phyloP scores from a whole-genome alignment of 2,113 vertebrate genomes.

The Phyllostomus discolor region DNA sequence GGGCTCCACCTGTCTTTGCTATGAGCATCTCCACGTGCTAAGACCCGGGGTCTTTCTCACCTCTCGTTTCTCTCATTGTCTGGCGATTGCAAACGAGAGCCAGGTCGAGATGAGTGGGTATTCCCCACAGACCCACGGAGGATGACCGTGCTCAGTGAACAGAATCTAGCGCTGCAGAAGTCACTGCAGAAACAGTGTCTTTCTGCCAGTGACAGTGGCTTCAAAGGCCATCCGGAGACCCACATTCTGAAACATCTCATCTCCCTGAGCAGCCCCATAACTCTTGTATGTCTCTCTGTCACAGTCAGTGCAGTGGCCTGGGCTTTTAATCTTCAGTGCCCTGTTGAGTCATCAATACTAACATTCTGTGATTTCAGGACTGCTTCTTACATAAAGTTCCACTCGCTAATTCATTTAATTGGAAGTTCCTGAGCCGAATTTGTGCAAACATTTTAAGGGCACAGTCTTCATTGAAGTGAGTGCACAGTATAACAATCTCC shows the following conservation, averaged over 20 bases:
- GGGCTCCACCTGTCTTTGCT: background rate
- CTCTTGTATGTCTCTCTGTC: background rate
- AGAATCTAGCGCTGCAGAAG: background rate
- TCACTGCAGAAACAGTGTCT: background rate
- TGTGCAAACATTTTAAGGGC: background rate
- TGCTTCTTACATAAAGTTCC: background rate
- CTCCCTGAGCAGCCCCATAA: background rate
- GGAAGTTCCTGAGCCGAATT: background rate
- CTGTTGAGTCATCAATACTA: background rate
- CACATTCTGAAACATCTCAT: background rate
- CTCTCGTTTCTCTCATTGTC: background rate
- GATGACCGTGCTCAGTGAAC: background rate
- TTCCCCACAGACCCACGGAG: background rate
- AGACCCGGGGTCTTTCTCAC: background rate
- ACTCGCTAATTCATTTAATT: background rate
- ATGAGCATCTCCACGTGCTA: background rate
- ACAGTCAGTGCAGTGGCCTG: background rate
- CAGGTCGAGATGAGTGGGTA: background rate
- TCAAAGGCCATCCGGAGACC: background rate
- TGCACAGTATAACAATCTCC: background rate
- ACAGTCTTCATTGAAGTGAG: background rate
- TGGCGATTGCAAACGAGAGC: conserved; percentile 1
- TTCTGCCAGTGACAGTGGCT: background rate
- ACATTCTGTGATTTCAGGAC: background rate
- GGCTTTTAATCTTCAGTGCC: background rate